A percentile compares a stretch with the other conserved stretches of the same genome.
phyloP scores from a whole-genome alignment of 2,888 invertebrate genomes.

The Sinelater perroti region DNA sequence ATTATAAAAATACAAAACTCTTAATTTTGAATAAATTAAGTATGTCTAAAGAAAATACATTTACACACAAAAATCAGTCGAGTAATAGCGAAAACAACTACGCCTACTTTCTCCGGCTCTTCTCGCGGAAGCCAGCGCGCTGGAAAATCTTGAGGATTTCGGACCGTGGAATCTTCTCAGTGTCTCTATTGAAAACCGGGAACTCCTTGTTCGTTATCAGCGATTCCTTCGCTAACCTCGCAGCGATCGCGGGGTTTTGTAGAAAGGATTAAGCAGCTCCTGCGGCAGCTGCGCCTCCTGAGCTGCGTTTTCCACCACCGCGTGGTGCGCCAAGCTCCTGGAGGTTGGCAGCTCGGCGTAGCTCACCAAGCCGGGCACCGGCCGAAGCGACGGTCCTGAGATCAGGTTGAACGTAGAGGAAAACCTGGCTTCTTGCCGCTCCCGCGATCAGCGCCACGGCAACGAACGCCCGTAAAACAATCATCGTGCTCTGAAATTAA shows the following conservation, averaged over 20 bases:
- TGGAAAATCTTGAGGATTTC: conserved; percentile 76
- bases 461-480: conserved; percentile 9
- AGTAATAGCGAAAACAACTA: too few species aligned
- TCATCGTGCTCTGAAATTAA: conserved; percentile 19
- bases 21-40: too few species aligned
- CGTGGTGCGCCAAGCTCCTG: conserved; percentile 68
- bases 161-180: conserved; percentile 81
- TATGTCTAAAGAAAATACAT: too few species aligned
- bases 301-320: conserved; percentile 75
- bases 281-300: conserved; percentile 77
- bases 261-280: conserved; percentile 76
- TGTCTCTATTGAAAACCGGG: conserved; percentile 80
- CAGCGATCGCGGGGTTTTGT: conserved; percentile 78
- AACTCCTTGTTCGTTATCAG: conserved; percentile 82
- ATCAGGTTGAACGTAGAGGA: conserved; percentile 28
- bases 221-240: conserved; percentile 78
- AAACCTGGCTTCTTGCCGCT: conserved; percentile 29
- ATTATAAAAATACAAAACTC: too few species aligned
- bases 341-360: conserved; percentile 27
- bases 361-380: conserved; percentile 4
- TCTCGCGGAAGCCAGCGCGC: conserved; percentile 29
- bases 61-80: too few species aligned
- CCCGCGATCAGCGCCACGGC: conserved; percentile 12
- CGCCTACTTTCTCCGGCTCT: conserved; percentile 22
- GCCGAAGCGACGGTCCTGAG: conserved; percentile 6